phyloP scores from a whole-genome alignment of 2,113 vertebrate genomes.

The Etia nguti region DNA sequence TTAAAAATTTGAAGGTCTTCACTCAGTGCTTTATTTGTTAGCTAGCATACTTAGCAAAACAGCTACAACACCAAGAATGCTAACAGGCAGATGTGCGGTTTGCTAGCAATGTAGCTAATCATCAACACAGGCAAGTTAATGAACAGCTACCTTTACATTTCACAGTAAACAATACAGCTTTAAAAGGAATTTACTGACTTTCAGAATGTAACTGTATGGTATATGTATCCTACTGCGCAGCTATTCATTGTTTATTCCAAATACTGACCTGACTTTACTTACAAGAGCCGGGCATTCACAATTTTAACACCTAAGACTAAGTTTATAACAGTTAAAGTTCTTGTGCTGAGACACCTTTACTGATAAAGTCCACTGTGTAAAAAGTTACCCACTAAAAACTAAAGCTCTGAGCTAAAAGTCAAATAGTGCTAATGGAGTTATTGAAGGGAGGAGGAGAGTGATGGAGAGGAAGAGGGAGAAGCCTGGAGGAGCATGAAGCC shows the following conservation, averaged over 20 bases:
- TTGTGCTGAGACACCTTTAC: neutral
- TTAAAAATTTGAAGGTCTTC: neutral
- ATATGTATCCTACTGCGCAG: neutral
- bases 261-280: neutral
- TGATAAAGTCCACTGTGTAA: neutral
- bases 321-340: neutral
- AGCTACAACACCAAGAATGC: neutral
- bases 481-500: neutral
- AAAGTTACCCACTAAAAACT: neutral
- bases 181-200: neutral
- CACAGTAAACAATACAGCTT: neutral
- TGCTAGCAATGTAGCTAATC: neutral
- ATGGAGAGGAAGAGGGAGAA: neutral
- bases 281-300: neutral
- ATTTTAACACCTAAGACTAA: neutral
- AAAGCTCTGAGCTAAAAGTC: neutral
- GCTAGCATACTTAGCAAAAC: neutral
- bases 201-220: neutral
- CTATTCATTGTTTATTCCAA: neutral
- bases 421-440: neutral
- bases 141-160: neutral
- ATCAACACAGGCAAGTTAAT: neutral
- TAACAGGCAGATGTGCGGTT: neutral
- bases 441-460: neutral
- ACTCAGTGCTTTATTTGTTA: neutral